phyloP scores from a whole-genome alignment of 2,888 invertebrate species.

The Amphiduros pacificus region DNA sequence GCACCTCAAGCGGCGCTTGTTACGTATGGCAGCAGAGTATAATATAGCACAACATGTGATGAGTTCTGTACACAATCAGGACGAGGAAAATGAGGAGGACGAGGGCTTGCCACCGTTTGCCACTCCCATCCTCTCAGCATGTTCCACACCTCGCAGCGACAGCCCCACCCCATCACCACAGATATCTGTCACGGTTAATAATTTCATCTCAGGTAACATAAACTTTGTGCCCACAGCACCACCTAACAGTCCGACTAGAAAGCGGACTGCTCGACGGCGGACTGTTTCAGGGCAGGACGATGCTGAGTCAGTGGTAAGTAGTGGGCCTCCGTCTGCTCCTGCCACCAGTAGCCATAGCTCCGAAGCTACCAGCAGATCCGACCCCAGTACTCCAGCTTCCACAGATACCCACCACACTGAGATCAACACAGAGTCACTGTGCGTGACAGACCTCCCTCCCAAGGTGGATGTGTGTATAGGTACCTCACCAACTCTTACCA shows the following conservation, averaged over 20 bases:
- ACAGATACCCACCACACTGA: not conserved
- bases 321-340: not conserved
- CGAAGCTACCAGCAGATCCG: not conserved
- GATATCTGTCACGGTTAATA: slow-evolving; percentile 14
- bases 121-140: slow-evolving; percentile 12
- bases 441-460: not conserved
- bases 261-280: slow-evolving; percentile 3
- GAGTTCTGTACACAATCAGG: not conserved
- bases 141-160: slow-evolving; percentile 1
- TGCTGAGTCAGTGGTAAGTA: not conserved
- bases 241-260: slow-evolving; percentile 18
- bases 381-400: not conserved
- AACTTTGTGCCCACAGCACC: slow-evolving; percentile 17
- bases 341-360: not conserved
- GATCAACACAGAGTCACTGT: no score
- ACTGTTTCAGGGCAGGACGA: slow-evolving; percentile 5
- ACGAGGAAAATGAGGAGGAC: not conserved
- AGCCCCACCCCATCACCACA: slow-evolving; percentile 18
- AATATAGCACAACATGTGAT: slow-evolving; percentile 12
- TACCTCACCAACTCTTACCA: slow-evolving; percentile 14
- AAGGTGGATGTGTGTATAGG: slow-evolving; percentile 14
- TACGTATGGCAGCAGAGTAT: slow-evolving; percentile 18
- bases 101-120: not conserved
- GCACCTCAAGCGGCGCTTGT: slow-evolving; percentile 21
- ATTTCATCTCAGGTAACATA: slow-evolving; percentile 13